phyloP scores from a whole-genome alignment of 2,797 vertebrate genomes.

The Prionace glauca region DNA sequence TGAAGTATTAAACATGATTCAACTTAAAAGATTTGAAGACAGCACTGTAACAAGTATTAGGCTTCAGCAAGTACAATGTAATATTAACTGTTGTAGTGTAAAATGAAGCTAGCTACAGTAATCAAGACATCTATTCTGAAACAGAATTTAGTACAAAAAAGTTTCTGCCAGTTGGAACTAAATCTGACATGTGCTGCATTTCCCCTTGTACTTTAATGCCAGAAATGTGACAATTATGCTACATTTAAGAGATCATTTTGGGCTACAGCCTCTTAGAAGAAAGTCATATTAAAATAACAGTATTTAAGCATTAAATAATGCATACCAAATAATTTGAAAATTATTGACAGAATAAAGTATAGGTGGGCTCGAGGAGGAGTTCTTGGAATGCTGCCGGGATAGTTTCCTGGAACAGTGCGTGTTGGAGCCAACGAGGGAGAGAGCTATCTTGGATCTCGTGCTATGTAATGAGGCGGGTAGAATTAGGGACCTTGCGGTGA shows the following conservation, averaged over 20 bases:
- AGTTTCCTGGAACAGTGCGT: too few relatives aligned
- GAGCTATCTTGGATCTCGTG: too few relatives aligned
- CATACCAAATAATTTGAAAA: neutral
- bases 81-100: neutral
- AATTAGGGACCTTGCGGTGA: too few relatives aligned
- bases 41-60: neutral
- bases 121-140: neutral
- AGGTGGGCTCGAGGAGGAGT: too few relatives aligned
- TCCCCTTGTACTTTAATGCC: neutral
- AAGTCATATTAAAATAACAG: neutral
- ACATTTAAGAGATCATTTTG: neutral
- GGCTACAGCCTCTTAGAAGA: neutral
- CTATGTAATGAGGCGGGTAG: too few relatives aligned
- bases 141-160: neutral
- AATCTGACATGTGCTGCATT: neutral
- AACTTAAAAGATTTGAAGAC: neutral
- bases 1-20: neutral
- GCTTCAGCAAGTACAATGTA: neutral
- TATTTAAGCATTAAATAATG: conserved; percentile 17
- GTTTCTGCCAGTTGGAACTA: neutral
- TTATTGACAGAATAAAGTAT: neutral
- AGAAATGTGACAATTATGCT: neutral
- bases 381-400: too few relatives aligned
- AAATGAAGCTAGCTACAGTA: neutral
- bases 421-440: too few relatives aligned